phyloP scores from a whole-genome alignment of 2,797 vertebrate species.

The Pteropus rufus region DNA sequence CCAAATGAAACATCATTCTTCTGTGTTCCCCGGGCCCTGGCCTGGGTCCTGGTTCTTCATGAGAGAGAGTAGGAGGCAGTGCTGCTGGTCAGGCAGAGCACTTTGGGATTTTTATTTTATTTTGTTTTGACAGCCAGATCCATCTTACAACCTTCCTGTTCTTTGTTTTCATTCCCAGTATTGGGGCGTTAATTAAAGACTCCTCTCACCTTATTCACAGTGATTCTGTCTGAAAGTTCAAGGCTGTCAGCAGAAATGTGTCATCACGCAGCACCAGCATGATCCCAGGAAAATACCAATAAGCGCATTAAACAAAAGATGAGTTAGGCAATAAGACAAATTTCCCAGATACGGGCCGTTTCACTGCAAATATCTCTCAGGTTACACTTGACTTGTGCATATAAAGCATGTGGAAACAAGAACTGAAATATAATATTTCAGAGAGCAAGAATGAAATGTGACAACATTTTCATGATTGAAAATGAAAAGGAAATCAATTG shows the following conservation, averaged over 20 bases:
- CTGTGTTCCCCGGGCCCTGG: neutral
- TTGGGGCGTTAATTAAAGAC: constrained; percentile 64
- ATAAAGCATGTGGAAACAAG: constrained; percentile 57
- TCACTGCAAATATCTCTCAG: constrained; percentile 69
- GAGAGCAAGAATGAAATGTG: constrained; percentile 57
- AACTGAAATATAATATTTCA: constrained; percentile 61
- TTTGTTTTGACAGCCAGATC: constrained; percentile 65
- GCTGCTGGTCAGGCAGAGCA: neutral
- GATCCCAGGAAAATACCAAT: constrained; percentile 70
- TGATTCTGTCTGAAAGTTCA: constrained; percentile 59
- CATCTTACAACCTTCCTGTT: neutral
- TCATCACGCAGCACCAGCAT: constrained; percentile 35
- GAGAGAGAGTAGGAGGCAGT: neutral
- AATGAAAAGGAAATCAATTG: constrained; percentile 58
- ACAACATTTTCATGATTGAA: constrained; percentile 48
- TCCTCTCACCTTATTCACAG: constrained; percentile 51
- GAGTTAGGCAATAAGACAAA: constrained; percentile 62
- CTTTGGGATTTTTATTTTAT: constrained; percentile 56
- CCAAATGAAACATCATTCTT: neutral
- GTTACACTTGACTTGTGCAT: constrained; percentile 68
- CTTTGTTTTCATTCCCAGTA: constrained; percentile 59
- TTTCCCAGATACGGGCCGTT: constrained; percentile 61
- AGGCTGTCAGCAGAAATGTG: constrained; percentile 63
- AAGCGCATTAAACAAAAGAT: constrained; percentile 73
- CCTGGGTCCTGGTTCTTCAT: neutral